Evolutionary conservation across 2,797 vertebrate species (phyloP).

Genomic region (Acrocephalus scirpaceus): DNA sequence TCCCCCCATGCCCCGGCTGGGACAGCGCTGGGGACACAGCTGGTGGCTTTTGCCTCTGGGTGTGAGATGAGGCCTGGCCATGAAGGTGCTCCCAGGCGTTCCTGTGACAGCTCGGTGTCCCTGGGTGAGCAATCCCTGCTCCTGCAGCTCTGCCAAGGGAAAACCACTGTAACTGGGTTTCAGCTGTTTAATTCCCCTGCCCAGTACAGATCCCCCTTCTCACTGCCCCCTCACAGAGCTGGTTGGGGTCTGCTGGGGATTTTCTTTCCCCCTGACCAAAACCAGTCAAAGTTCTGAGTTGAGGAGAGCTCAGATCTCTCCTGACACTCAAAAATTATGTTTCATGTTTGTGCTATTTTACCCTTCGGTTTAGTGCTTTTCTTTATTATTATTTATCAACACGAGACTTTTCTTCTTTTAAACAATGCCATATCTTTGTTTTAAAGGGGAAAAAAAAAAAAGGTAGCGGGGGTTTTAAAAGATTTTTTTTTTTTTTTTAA

Average conservation of each 20-base stretch:
- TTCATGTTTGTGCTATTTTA: not conserved
- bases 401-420: not conserved
- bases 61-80: accelerated
- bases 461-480: no score
- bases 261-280: not conserved
- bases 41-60: not conserved
- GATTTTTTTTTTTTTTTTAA: not conserved
- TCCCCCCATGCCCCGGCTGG: accelerated
- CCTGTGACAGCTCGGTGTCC: accelerated
- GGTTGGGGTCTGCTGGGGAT: not conserved
- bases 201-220: not conserved
- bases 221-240: not conserved
- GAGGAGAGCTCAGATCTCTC: not conserved
- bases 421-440: not conserved
- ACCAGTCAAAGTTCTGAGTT: not conserved
- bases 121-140: not conserved
- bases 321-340: not conserved
- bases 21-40: accelerated
- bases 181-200: not conserved
- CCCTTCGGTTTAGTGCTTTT: not conserved
- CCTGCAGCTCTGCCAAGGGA: not conserved
- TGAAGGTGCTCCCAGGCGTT: not conserved
- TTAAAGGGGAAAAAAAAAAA: not conserved
- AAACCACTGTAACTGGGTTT: not conserved
- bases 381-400: not conserved